Base-by-base conservation (phyloP, 2,888 invertebrate genomes). In the Nowickia ferox region DNA sequence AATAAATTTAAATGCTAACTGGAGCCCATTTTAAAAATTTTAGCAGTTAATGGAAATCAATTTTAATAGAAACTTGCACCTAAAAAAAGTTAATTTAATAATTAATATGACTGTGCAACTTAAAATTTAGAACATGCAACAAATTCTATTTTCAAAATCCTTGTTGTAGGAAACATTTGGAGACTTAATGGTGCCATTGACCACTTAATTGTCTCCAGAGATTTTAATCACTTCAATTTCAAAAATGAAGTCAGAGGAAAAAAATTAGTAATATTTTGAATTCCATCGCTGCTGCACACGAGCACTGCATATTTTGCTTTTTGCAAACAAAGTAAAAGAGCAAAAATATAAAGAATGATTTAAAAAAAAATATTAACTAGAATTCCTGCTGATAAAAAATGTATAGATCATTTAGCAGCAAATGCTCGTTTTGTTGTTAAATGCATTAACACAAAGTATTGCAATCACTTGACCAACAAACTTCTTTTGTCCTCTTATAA, bases 341-440 rank as follows among this genome's bases (percentile, higher is more conserved):
- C 44, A 55, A 55, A 46, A 22, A 59, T 44, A 30, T 38, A 72
- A 30, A 30, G 40, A 22, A 65, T 55, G 59, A 78, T 71, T n/a
- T 30, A 6, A 30, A 5, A 30, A 84, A 77, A 74, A 61, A 22
- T 76, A 82, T 78, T 75, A 83, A 86, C 86, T 79, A 76, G 86
- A 86, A 86, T 86, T 63, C 86, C 83, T 86, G 86, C 86, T 86
- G 86, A 68, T 86, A 76, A 76, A 86, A 86, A 80, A 80, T 83
- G 86, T 83, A 72, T 63, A 55, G 83, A 83, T 86, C 83, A 86
- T 86, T 86, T 86, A 83, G 72, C 72, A 83, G 79, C 86, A 86
- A 83, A 86, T 83, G 86, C 79, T 80, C 72, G 46, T 76, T 59
- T 80, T 83, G 65, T 76, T 84, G 87, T 79, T 87, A 81, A 84